Evolutionary conservation across 2,797 vertebrate genomes (phyloP).

Genomic region (Dendrocincla tyrannina): DNA sequence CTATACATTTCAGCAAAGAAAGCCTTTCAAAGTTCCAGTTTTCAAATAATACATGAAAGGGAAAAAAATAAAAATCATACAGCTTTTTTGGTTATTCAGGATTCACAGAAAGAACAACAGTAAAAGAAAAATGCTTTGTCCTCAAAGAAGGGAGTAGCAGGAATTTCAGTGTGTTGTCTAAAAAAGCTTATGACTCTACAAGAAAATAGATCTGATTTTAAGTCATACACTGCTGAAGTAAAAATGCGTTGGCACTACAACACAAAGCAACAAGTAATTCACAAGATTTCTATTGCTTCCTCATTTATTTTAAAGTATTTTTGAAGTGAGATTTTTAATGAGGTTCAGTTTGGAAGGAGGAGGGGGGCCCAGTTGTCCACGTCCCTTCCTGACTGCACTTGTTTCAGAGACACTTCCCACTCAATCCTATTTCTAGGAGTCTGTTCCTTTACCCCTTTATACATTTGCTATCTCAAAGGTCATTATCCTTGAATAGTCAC

Average conservation of each 20-base stretch:
- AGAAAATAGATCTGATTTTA: not conserved
- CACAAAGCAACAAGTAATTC: not conserved
- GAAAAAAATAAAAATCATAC: not conserved
- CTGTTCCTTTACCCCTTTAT: not conserved
- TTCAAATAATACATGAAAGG: not conserved
- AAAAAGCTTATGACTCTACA: not conserved
- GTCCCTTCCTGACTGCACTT: not conserved
- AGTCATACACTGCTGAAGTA: not conserved
- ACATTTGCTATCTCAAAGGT: not conserved
- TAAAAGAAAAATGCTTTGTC: not conserved
- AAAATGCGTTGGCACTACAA: not conserved
- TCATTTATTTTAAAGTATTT: not conserved
- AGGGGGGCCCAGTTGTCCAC: not conserved
- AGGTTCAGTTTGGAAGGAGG: not conserved
- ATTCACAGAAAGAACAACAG: not conserved
- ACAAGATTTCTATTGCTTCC: not conserved
- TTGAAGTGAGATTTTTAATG: not conserved
- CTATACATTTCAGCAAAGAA: not conserved
- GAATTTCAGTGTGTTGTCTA: not conserved
- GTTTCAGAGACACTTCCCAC: not conserved
- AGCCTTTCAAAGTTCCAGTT: not conserved
- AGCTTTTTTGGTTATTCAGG: not conserved
- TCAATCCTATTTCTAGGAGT: not conserved
- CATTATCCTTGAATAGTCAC: not conserved
- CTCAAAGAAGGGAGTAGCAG: not conserved